Conservation (phyloP, 2,888 invertebrate genomes). For the Aethes cnicana region DNA sequence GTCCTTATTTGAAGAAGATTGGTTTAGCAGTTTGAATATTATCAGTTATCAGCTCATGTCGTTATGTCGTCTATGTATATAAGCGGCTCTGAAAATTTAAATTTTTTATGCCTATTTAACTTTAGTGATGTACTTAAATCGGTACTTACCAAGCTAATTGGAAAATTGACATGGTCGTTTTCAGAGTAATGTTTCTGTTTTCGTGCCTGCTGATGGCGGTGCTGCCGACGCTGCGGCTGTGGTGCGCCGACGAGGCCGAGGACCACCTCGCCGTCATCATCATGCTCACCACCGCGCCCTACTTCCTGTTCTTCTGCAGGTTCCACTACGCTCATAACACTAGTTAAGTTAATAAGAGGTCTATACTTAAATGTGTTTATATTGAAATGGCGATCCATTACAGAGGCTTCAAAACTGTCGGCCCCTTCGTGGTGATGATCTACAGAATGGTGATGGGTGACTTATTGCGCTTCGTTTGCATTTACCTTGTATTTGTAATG, state of each 20-base stretch:
- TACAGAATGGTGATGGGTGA: slow-evolving; percentile 99
- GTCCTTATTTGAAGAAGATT: too few relatives aligned
- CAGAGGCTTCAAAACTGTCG: slow-evolving; percentile 98
- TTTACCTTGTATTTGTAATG: slow-evolving; percentile 98
- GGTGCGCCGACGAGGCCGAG: slow-evolving; percentile 93
- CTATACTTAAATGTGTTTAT: slow-evolving; percentile 32
- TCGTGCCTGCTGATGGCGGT: slow-evolving; percentile 94
- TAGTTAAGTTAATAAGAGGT: too few relatives aligned
- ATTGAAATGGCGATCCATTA: slow-evolving; percentile 36
- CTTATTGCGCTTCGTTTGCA: slow-evolving; percentile 95
- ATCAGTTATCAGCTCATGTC: too few relatives aligned
- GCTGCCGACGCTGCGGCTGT: slow-evolving; percentile 91
- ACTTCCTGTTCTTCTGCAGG: slow-evolving; percentile 98
- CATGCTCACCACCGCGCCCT: slow-evolving; percentile 97
- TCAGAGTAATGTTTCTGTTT: slow-evolving; percentile 94
- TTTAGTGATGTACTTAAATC: too few relatives aligned
- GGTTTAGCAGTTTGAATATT: too few relatives aligned
- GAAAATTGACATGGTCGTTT: too few relatives aligned
- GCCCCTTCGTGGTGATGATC: slow-evolving; percentile 99
- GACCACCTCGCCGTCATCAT: slow-evolving; percentile 96
- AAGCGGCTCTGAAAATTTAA: too few relatives aligned
- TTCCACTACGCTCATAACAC: too few relatives aligned
- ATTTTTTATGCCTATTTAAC: too few relatives aligned
- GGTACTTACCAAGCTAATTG: too few relatives aligned
- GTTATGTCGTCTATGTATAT: too few relatives aligned